Base-by-base conservation (phyloP, 2,113 vertebrate species). In the Bungarus multicinctus region DNA sequence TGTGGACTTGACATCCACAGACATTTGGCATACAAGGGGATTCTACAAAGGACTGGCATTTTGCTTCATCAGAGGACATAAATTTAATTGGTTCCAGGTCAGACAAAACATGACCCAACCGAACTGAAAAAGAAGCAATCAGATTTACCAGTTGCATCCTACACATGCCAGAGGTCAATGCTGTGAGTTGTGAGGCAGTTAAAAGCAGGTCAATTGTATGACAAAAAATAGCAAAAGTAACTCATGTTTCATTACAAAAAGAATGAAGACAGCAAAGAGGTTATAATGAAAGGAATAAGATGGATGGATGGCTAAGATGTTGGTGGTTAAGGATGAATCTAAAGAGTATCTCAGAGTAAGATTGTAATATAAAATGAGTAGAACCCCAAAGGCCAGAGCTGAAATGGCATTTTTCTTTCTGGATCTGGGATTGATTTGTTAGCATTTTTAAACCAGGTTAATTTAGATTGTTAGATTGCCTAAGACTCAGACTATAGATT, bases 21-120 rank as follows among this genome's bases (percentile, higher is more conserved):
- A 50, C 20, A 57, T 53, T 91, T 55, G 57, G 30, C 43, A 50
- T 43, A 47, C 50, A 60, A 60, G 45, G 22, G 54, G 30, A 60
- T 57, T 85, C 7, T 86, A n/a, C 55, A 50, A 50, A 60, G 43
- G 34, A 52, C 20, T 25, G 20, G 60, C 5, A 43, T 55, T 47
- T 27, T 39, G 47, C 47, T 53, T 53, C n/a, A 74, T 92, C 34
- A 20, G 90, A 55, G 34, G 18, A 18, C 54, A 58, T 87, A 54
- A 54, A 39, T 87, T 87, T 91, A 69, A 88, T 74, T 92, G 91
- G 86, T 88, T 92, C 47, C 47, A 43, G 91, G 47, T 69, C 58
- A 88, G 12, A 34, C 12, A 57, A 64, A 88, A 43, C 50, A 11
- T 92, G 86, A 88, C 86, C 16, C 57, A 39, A 39, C 6, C 1